Conservation (phyloP, 2,888 invertebrate genomes). For the Nemoura dubitans region DNA sequence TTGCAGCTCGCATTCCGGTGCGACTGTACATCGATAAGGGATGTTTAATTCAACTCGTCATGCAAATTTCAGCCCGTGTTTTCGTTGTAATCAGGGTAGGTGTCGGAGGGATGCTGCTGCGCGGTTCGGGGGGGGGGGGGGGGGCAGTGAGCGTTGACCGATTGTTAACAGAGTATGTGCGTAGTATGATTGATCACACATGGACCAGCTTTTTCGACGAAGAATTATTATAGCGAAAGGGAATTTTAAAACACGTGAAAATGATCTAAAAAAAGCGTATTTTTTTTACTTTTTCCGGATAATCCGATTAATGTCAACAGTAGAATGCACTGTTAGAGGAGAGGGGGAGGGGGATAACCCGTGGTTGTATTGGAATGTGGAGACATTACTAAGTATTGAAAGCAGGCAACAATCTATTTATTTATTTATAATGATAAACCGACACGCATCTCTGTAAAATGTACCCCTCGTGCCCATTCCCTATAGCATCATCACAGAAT, state of each 20-base stretch:
- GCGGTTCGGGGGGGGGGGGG: not conserved
- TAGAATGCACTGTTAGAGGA: too few species aligned
- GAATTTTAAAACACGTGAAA: not conserved
- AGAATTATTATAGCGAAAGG: not conserved
- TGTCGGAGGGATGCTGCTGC: not conserved
- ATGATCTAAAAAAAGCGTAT: too few species aligned
- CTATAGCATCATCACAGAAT: too few species aligned
- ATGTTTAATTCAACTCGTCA: constrained; percentile 26
- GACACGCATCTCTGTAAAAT: too few species aligned
- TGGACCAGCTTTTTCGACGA: not conserved
- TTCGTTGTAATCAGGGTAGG: constrained; percentile 9
- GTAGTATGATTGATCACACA: not conserved
- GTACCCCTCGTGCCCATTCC: too few species aligned
- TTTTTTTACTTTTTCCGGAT: too few species aligned
- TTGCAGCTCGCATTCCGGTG: not conserved
- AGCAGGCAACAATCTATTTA: too few species aligned
- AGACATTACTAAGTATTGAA: too few species aligned
- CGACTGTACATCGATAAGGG: constrained; percentile 20
- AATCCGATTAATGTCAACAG: too few species aligned
- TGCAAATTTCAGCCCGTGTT: constrained; percentile 1
- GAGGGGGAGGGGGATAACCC: too few species aligned
- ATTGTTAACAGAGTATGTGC: not conserved
- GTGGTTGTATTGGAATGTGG: too few species aligned
- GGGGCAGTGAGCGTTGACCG: not conserved
- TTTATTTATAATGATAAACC: too few species aligned